Conservation (phyloP, 2,113 vertebrate genomes). For the Grammomys dolichurus region DNA sequence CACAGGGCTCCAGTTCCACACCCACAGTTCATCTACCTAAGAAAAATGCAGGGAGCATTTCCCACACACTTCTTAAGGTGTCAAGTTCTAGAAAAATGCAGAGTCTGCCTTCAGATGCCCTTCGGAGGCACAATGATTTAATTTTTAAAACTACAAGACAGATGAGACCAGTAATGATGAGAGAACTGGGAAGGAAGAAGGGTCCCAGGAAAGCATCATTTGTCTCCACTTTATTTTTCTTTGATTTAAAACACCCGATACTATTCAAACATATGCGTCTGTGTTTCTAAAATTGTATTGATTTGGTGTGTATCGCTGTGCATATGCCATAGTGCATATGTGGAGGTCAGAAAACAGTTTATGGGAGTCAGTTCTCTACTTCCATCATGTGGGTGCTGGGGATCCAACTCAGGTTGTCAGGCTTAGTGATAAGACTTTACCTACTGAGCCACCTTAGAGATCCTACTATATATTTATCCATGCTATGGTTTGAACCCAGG, state of each 20-base stretch:
- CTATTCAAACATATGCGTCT: neutral
- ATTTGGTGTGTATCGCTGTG: neutral
- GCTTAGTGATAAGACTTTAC: neutral
- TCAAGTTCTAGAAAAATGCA: constrained; percentile 11
- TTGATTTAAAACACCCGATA: constrained; percentile 3
- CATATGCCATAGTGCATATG: neutral
- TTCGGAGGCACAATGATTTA: neutral
- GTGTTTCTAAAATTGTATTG: neutral
- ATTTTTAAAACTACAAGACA: neutral
- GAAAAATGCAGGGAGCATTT: neutral
- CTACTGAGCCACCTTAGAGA: neutral
- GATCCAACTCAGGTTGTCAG: neutral
- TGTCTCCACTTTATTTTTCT: neutral
- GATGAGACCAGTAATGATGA: neutral
- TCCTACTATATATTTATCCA: neutral
- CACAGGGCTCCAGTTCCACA: neutral
- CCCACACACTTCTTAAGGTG: accelerated
- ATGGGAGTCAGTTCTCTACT: neutral
- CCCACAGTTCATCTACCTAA: neutral
- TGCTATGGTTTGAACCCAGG: neutral
- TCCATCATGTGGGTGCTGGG: neutral
- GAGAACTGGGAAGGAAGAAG: neutral
- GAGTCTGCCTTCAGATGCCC: neutral
- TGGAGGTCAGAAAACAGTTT: neutral
- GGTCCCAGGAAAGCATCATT: neutral